Evolutionary conservation across 2,888 invertebrate species (phyloP).

Genomic region (Ennomos quercinarius): DNA sequence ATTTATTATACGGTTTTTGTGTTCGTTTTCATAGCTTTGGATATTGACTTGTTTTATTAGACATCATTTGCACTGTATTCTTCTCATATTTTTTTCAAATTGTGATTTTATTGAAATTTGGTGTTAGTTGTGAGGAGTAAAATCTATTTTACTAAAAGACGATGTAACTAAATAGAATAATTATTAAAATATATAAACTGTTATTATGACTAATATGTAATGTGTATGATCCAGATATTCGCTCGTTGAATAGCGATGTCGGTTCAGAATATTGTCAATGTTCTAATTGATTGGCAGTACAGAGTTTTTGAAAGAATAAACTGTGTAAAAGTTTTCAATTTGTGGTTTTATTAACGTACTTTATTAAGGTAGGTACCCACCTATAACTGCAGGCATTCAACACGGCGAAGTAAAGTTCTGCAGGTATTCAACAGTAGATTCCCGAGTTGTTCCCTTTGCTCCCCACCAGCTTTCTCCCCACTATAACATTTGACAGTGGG

Average conservation of each 20-base stretch:
- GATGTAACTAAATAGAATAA: constrained; percentile 33
- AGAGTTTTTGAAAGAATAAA: constrained; percentile 73
- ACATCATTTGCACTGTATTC: constrained; percentile 8
- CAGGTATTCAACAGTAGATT: too few relatives aligned
- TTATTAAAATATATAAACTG: constrained; percentile 48
- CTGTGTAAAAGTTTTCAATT: constrained; percentile 58
- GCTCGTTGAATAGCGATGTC: constrained; percentile 58
- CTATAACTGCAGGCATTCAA: not conserved
- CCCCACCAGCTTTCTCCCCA: too few relatives aligned
- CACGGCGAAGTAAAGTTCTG: too few relatives aligned
- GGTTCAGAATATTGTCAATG: constrained; percentile 68
- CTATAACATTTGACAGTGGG: too few relatives aligned
- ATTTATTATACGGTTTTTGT: constrained; percentile 39
- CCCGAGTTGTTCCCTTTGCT: too few relatives aligned
- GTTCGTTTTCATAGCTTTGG: constrained; percentile 35
- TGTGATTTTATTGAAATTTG: constrained; percentile 6
- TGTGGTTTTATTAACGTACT: constrained; percentile 48
- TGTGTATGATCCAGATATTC: constrained; percentile 29
- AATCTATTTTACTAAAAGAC: constrained; percentile 37
- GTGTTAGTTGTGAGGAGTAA: constrained; percentile 28
- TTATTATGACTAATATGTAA: constrained; percentile 30
- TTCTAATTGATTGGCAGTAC: constrained; percentile 62
- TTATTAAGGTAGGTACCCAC: not conserved
- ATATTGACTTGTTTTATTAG: constrained; percentile 8
- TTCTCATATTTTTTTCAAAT: constrained; percentile 7